Evolutionary conservation across 2,888 invertebrate species (phyloP).

Genomic region (Polylopha cassiicola): DNA sequence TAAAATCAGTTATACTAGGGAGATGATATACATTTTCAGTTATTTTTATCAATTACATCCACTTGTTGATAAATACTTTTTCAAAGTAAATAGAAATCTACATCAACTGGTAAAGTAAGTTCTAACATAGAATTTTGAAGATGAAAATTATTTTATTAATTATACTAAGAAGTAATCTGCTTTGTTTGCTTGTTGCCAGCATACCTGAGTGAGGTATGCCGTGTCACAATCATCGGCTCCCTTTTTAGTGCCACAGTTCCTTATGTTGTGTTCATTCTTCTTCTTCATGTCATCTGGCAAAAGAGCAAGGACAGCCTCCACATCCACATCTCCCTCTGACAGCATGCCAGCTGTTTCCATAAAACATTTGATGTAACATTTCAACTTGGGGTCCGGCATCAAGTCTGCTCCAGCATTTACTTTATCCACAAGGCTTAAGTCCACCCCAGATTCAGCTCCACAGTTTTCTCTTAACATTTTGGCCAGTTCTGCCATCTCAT

Average conservation of each 20-base stretch:
- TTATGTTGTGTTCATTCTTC: slow-evolving; percentile 40
- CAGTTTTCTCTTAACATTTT: slow-evolving; percentile 59
- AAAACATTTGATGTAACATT: slow-evolving; percentile 65
- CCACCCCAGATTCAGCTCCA: slow-evolving; percentile 53
- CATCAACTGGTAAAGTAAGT: too few species aligned
- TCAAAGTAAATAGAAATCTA: too few species aligned
- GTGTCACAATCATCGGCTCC: slow-evolving; percentile 65
- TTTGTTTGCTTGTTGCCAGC: slow-evolving; percentile 61
- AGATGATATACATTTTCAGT: too few species aligned
- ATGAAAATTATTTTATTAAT: too few species aligned
- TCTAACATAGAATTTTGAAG: neutral
- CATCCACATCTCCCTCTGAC: slow-evolving; percentile 53
- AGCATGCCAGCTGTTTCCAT: slow-evolving; percentile 70
- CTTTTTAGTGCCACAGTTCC: slow-evolving; percentile 49
- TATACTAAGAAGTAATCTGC: slow-evolving; percentile 58
- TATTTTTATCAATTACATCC: too few species aligned
- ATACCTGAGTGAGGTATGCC: slow-evolving; percentile 58
- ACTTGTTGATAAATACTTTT: too few species aligned
- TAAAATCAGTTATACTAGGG: slow-evolving; percentile 2
- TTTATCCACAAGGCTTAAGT: slow-evolving; percentile 43
- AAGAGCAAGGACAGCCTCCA: slow-evolving; percentile 58
- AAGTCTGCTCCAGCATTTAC: slow-evolving; percentile 56
- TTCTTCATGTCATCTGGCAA: slow-evolving; percentile 47
- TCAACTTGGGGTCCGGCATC: slow-evolving; percentile 47
- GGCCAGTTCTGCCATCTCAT: slow-evolving; percentile 62